Conservation (phyloP, 1,140 invertebrate species). For the Magallana gigas region DNA sequence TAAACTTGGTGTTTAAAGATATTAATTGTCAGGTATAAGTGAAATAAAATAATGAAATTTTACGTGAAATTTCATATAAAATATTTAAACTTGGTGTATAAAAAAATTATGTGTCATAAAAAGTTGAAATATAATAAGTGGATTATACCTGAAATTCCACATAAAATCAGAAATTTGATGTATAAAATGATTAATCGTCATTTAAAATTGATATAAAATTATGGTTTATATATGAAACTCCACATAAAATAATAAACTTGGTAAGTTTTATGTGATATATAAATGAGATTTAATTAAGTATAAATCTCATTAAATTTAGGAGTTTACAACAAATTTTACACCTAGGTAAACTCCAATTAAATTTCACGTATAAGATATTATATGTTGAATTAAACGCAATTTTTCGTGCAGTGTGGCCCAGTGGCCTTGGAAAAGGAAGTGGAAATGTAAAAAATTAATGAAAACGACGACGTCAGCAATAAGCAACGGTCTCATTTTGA, state of each 20-base stretch:
- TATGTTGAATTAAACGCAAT: conserved; percentile 1
- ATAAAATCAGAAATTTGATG: not conserved
- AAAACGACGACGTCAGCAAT: too few species aligned
- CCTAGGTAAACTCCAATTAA: conserved; percentile 6
- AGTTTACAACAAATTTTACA: conserved; percentile 18
- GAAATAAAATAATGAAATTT: conserved; percentile 9
- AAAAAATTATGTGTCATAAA: not conserved
- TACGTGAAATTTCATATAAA: not conserved
- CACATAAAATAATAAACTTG: conserved; percentile 14
- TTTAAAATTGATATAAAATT: not conserved
- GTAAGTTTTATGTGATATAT: conserved; percentile 2
- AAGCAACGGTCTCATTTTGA: too few species aligned
- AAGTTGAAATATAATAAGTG: not conserved
- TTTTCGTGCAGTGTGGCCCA: conserved; percentile 19
- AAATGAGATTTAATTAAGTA: conserved; percentile 2
- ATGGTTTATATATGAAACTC: not conserved
- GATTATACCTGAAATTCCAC: conserved; percentile 3
- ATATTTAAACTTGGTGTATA: not conserved
- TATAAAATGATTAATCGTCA: not conserved
- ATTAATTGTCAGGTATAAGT: conserved; percentile 2
- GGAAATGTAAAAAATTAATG: too few species aligned
- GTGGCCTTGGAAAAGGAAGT: too few species aligned
- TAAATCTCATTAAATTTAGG: conserved; percentile 8
- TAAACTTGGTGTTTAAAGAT: not conserved
- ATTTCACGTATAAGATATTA: not conserved